These are phyloP conservation scores for Tenualosa ilisha DNA, from an alignment of 2,797 vertebrate species.

Conservation along the genomic window DNA sequence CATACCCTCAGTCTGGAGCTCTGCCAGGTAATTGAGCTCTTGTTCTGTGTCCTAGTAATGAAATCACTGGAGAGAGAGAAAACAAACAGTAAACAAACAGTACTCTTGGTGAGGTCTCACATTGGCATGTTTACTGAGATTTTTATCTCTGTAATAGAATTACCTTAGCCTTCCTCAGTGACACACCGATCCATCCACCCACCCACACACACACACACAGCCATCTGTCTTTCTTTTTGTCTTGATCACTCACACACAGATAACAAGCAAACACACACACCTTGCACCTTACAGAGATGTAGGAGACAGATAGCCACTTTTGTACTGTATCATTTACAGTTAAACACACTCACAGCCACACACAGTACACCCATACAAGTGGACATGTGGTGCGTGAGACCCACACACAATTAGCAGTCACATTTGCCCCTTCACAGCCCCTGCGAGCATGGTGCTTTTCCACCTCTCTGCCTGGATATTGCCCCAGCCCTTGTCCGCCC, in stretches of 20 bases:
- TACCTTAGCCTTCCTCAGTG: background rate
- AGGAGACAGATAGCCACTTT: background rate
- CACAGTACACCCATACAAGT: no score
- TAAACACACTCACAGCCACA: background rate
- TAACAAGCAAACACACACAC: background rate
- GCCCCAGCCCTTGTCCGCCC: background rate
- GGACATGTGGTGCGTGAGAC: no score
- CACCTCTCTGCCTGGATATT: background rate
- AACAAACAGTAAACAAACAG: background rate
- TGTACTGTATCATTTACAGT: background rate
- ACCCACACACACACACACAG: background rate
- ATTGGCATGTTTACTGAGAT: background rate
- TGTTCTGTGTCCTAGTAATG: background rate
- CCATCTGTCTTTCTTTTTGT: no score
- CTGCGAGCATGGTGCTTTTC: background rate
- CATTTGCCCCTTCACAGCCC: background rate
- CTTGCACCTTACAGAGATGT: background rate
- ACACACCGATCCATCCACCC: background rate
- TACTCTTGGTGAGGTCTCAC: background rate
- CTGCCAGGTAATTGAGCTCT: background rate
- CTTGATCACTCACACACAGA: background rate
- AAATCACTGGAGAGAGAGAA: background rate
- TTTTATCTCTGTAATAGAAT: background rate
- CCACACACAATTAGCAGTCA: no score
- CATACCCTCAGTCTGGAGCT: background rate